Conservation (phyloP, 2,888 invertebrate species). For the Eucera pruinosa region DNA sequence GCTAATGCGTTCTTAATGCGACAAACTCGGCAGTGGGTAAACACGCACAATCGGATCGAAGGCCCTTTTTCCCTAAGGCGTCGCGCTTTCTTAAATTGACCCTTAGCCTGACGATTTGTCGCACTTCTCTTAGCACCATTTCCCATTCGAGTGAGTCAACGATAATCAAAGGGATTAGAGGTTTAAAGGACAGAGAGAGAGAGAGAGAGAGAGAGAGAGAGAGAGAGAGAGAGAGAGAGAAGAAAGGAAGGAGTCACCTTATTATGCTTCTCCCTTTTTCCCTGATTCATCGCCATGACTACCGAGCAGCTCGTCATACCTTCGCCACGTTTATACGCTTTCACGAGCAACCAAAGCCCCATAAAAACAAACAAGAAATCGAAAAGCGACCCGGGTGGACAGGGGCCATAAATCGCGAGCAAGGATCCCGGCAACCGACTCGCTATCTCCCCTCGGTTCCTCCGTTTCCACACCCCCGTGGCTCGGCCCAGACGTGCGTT, state of each 20-base stretch:
- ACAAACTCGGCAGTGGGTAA: constrained; percentile 74
- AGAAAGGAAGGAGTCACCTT: neutral
- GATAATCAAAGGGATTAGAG: neutral
- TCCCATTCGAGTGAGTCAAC: constrained; percentile 18
- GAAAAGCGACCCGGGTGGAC: neutral
- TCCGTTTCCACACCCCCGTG: constrained; percentile 55
- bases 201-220: no score
- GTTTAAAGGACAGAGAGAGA: no score
- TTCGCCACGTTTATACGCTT: neutral
- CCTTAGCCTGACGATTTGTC: neutral
- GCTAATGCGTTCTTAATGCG: constrained; percentile 81
- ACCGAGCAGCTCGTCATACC: neutral
- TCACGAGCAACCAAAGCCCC: neutral
- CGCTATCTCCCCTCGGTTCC: constrained; percentile 63
- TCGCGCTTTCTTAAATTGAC: constrained; percentile 26
- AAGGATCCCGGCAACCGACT: constrained; percentile 22
- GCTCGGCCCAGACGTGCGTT: constrained; percentile 54
- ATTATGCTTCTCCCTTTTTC: neutral
- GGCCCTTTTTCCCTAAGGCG: constrained; percentile 30
- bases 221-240: no score
- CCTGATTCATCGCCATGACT: neutral
- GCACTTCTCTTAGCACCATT: constrained; percentile 4
- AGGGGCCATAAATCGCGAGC: constrained; percentile 48
- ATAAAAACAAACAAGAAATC: constrained; percentile 26
- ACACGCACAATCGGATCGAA: constrained; percentile 60